Evolutionary conservation across 30 jellyfish, hydroid and myxozoan species (phyloP).

Genomic region (Aurelia coerulea): DNA sequence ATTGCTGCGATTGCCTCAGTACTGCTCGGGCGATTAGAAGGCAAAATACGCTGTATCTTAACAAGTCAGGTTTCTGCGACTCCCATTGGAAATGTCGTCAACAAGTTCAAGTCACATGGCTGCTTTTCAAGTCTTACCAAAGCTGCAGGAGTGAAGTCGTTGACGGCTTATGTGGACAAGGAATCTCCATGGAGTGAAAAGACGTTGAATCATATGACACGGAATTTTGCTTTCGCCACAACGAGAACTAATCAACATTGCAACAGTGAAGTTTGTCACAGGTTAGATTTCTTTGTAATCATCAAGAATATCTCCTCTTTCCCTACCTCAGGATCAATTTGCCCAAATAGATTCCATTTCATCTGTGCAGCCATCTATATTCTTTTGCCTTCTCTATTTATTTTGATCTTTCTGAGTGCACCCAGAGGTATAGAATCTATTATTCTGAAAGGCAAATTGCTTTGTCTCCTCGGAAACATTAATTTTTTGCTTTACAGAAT

Average conservation of each 20-base stretch:
- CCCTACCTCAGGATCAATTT: no score
- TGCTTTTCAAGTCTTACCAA: constrained; percentile 5
- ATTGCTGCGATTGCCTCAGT: constrained; percentile 18
- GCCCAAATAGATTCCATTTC: no score
- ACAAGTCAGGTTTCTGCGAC: constrained; percentile 54
- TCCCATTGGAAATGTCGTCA: constrained; percentile 33
- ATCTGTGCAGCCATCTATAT: no score
- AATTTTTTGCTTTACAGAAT: no score
- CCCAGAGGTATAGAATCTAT: no score
- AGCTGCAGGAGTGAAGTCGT: constrained; percentile 32
- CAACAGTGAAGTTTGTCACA: constrained; percentile 61
- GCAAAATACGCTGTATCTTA: constrained; percentile 44
- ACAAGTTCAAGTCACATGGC: constrained; percentile 30
- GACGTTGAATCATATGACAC: constrained; percentile 10
- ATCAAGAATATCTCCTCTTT: no score
- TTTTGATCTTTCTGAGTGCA: no score
- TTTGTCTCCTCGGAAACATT: no score
- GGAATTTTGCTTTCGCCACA: constrained; percentile 6
- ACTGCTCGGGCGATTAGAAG: constrained; percentile 44
- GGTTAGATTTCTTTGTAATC: constrained; percentile 5
- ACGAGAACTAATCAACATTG: constrained; percentile 42
- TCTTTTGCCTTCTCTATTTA: no score
- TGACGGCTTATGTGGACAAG: constrained; percentile 51
- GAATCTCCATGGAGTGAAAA: constrained; percentile 30
- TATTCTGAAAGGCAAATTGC: no score